Percentiles rank a stretch among this genome's conserved stretches.
Evolutionary conservation across 2,888 invertebrate genomes (phyloP).

Genomic region (Alentia gelatinosa): DNA sequence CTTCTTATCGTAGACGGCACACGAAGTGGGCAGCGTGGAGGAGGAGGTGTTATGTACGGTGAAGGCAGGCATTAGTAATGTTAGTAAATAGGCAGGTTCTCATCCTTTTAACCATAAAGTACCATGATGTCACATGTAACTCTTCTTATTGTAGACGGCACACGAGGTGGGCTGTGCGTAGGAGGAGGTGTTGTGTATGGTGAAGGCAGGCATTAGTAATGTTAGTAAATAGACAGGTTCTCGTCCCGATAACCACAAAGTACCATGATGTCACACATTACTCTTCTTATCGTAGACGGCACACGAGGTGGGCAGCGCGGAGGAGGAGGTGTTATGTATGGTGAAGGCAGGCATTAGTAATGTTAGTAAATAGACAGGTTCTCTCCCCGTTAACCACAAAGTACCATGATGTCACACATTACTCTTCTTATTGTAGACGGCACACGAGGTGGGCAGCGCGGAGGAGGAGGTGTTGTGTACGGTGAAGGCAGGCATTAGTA

Average conservation of each 20-base stretch:
- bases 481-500: constrained; percentile 97
- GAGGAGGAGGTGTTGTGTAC: constrained; percentile 81
- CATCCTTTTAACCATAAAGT: too few relatives aligned
- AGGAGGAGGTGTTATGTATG: constrained; percentile 81
- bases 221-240: too few relatives aligned
- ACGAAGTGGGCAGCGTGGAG: constrained; percentile 44
- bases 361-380: too few relatives aligned
- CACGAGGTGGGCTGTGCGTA: constrained; percentile 48
- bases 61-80: constrained; percentile 95
- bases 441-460: constrained; percentile 51
- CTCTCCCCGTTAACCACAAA: too few relatives aligned
- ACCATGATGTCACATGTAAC: too few relatives aligned
- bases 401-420: too few relatives aligned
- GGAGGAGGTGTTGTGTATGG: constrained; percentile 83
- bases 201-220: constrained; percentile 96
- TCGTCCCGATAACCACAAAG: too few relatives aligned
- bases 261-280: too few relatives aligned
- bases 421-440: too few relatives aligned
- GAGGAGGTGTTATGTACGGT: constrained; percentile 84
- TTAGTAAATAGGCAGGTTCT: too few relatives aligned
- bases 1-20: constrained; percentile 46
- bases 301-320: constrained; percentile 52
- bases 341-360: constrained; percentile 96
- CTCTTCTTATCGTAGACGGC: constrained; percentile 29
- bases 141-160: constrained; percentile 39